Percentiles rank a stretch among this genome's conserved stretches.
These are phyloP conservation scores for Myrmecophaga tridactyla DNA, from an alignment of 2,113 vertebrate genomes.

Conservation along the genomic window DNA sequence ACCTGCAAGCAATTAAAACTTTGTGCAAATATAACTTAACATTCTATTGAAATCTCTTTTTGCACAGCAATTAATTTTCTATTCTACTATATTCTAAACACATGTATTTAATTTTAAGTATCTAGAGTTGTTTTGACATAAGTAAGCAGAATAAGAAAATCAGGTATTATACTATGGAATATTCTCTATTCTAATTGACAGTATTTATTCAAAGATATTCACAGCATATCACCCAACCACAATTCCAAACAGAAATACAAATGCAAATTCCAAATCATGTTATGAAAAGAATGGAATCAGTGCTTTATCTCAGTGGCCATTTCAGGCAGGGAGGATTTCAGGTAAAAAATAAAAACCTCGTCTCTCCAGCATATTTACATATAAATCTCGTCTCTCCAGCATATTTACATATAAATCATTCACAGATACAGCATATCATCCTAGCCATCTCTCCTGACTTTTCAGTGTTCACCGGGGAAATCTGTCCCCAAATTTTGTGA, in stretches of 20 bases:
- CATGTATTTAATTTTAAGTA: not conserved
- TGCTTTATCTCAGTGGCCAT: not conserved
- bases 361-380: not conserved
- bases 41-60: not conserved
- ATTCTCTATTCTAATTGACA: not conserved
- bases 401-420: not conserved
- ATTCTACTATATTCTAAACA: not conserved
- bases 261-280: not conserved
- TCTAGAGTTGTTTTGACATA: not conserved
- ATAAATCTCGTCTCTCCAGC: not conserved
- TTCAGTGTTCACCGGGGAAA: not conserved
- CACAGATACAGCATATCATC: not conserved
- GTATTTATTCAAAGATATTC: not conserved
- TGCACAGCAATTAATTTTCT: not conserved
- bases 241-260: not conserved
- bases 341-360: not conserved
- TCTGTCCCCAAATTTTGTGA: not conserved
- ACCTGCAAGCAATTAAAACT: not conserved
- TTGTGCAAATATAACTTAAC: not conserved
- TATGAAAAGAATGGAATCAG: not conserved
- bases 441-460: not conserved
- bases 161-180: accelerated
- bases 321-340: not conserved
- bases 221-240: not conserved
- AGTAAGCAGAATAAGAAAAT: not conserved